Percentiles rank a stretch among this genome's conserved stretches.
Evolutionary conservation across 2,797 vertebrate genomes (phyloP).

Genomic region (Hyperoplus immaculatus): DNA sequence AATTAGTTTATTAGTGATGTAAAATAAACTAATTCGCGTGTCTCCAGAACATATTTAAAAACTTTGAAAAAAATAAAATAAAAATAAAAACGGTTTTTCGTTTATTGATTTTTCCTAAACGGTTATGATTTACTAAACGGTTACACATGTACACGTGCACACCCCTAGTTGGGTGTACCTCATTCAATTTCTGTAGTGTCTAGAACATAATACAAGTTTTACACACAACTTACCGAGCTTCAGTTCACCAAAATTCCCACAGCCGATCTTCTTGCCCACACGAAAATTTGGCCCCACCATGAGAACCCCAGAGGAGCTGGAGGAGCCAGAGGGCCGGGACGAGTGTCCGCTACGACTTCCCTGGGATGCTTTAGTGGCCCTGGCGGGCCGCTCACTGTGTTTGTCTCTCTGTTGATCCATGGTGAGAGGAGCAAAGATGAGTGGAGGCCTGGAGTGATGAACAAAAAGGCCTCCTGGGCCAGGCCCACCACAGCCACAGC

Average conservation of each 20-base stretch:
- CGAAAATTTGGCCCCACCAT: constrained; percentile 99
- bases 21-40: no score
- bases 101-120: not conserved
- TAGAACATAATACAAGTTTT: not conserved
- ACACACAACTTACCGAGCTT: constrained; percentile 91
- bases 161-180: no score
- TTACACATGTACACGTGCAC: no score
- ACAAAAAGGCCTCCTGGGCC: constrained; percentile 77
- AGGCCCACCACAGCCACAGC: constrained; percentile 83
- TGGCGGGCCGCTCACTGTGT: constrained; percentile 94
- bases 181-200: not conserved
- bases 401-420: constrained; percentile 99
- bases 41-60: no score
- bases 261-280: constrained; percentile 99
- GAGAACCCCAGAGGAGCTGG: constrained; percentile 94
- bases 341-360: constrained; percentile 90
- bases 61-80: no score
- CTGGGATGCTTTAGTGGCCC: constrained; percentile 91
- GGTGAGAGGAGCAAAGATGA: constrained; percentile 73
- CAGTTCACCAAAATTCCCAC: constrained; percentile 98
- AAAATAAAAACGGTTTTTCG: no score
- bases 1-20: no score
- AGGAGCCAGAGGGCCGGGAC: constrained; percentile 92
- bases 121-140: not conserved
- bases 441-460: constrained; percentile 70